Percentiles rank a stretch among this genome's conserved stretches.
phyloP scores from a whole-genome alignment of 2,888 invertebrate species.

The Tetanocera ferruginea region DNA sequence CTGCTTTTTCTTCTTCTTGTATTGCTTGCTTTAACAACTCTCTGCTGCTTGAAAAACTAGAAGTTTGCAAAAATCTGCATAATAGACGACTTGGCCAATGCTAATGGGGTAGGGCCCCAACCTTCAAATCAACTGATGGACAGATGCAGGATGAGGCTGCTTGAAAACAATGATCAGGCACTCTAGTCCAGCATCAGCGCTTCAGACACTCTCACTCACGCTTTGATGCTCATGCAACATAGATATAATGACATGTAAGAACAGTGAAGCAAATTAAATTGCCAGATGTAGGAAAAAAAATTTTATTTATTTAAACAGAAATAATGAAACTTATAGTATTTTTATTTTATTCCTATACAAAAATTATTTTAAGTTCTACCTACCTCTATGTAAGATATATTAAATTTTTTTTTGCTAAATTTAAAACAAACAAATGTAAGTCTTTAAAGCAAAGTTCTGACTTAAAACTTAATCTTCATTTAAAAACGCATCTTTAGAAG shows the following conservation, averaged over 20 bases:
- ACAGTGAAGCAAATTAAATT: background rate
- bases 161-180: background rate
- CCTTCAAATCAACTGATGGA: background rate
- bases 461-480: too few relatives aligned
- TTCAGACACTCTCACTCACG: conserved; percentile 17
- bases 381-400: too few relatives aligned
- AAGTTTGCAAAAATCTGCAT: conserved; percentile 33
- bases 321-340: too few relatives aligned
- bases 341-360: too few relatives aligned
- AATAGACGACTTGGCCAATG: conserved; percentile 24
- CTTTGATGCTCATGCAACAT: background rate
- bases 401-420: too few relatives aligned
- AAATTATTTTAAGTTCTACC: too few relatives aligned
- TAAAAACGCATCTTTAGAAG: too few relatives aligned
- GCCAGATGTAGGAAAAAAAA: too few relatives aligned
- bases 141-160: conserved; percentile 1
- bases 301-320: too few relatives aligned
- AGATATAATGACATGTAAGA: background rate
- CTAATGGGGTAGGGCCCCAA: conserved; percentile 18
- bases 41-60: background rate
- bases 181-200: background rate
- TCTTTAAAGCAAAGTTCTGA: too few relatives aligned
- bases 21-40: background rate
- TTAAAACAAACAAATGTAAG: too few relatives aligned
- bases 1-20: background rate